Evolutionary conservation across 2,797 vertebrate genomes (phyloP), one percentile per base, ranked within the genome.

Genomic region (Danio jaintianensis): DNA sequence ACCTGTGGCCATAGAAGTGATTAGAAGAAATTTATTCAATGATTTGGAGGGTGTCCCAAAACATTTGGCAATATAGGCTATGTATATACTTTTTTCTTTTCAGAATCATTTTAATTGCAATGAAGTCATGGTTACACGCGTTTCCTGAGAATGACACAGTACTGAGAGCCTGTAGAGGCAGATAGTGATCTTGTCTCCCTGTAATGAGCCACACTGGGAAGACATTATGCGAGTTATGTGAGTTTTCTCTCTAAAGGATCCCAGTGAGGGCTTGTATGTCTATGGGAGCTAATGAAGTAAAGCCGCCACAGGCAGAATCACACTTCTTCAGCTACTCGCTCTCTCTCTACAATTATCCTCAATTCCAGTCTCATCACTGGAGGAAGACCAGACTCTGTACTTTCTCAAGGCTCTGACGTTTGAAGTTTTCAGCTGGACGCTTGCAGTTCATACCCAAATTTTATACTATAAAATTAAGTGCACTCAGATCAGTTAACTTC

Each of bases 141-240:
- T 61, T 74, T 61, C 22, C 13, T 18, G 29, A 74, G 56, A 74
- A 74, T 61, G 43, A 61, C 73, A 62, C 73, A 62, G 11, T 45
- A 9, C 22, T 71, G 50, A 55, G 38, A 71, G 66, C 66, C 55
- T 42, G 40, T 13, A 50, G 16, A 47, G 66, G 48, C 48, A 77
- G 62, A 56, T 22, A 22, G 43, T 40, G 66, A 20, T 61, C 76
- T 50, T 40, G 42, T 61, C n/a, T 38, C 10, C 29, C 55, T 52
- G 7, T 78, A 70, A 78, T 78, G 76, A 78, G 55, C 29, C 66
- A 69, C 45, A 61, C 29, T 69, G 76, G 66, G 76, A 69, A 59
- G 43, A 64, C 3, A 29, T 29, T 29, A 29, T 29, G 3, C 29
- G 29, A 10, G 42, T 42, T 59, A 18, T 78, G 22, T 10, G 52